Base-by-base conservation (phyloP, 2,888 invertebrate species). In the Amorpha juglandis region DNA sequence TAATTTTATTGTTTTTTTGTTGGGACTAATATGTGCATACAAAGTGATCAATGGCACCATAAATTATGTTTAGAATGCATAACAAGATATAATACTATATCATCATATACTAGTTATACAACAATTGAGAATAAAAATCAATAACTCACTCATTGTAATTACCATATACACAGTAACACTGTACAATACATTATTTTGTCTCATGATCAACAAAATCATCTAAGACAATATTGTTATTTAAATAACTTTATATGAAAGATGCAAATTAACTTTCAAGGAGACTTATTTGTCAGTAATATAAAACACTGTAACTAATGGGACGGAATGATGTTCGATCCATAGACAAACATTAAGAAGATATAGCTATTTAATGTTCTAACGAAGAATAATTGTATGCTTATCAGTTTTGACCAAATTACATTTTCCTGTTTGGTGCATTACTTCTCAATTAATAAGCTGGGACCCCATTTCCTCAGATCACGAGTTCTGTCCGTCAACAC, bases 251-350 rank as follows among this genome's bases (percentile, higher is more conserved):
- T 71, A 78, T 75, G 74, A 83, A 75, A 74, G 77, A 88, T 89
- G 88, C 81, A 88, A 91, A 91, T 89, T 84, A 86, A 78, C 74
- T 72, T 83, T 89, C 90, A 91, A 88, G 89, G 87, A 88, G 86
- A 88, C 77, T 74, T 67, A 78, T 76, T 72, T 78, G 69, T 74
- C n/a, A 75, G 76, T 72, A 71, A 68, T 77, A 70, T 72, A 69
- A 72, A 73, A 63, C 65, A 77, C 73, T 74, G 72, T 79, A 73
- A 67, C 74, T 69, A 80, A 84, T 81, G 70, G 55, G 67, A 72
- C 71, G 66, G 77, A 79, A 77, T 78, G 72, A 79, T 74, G 74
- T 74, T 78, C 70, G 75, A 74, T 75, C 69, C 63, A 73, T 70
- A 74, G 67, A 75, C 73, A 77, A 74, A 75, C 73, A 76, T 74